Base-by-base conservation (phyloP, 2,888 invertebrate genomes). In the Mythimna vitellina region DNA sequence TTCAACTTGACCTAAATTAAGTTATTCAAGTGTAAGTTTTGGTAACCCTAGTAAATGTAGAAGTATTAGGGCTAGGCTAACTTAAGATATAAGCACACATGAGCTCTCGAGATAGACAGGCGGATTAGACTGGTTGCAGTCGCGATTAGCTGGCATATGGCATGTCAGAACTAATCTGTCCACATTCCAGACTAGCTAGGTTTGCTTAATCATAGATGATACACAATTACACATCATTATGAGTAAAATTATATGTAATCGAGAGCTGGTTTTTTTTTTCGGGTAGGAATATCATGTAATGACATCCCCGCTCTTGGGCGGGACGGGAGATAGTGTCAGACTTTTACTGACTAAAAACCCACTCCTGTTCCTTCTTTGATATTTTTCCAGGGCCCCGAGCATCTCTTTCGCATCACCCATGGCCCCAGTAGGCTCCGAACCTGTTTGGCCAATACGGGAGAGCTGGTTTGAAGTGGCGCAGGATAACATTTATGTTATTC, bases 51-150 rank as follows among this genome's bases (percentile, higher is more conserved):
- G 20, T 20, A n/a, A 61, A 51, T 35, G 25, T 65, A 58, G 29
- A 25, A 64, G 66, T 75, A 67, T 60, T 54, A 70, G 32, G 42
- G 42, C 51, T 65, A 61, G 42, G 70, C 65, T 51, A 68, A 29
- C 63, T 53, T 75, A 75, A 71, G 78, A 78, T 72, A 49, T 75
- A 70, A 72, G 67, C 76, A 72, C 61, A 76, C 67, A 60, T 46
- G 62, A 68, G 64, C 72, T 70, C 58, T 64, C 8, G 25, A 51
- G 65, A 49, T 46, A 51, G 68, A 9, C 60, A 70, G 64, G 51
- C 66, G 58, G 72, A 82, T 82, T 66, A 74, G 10, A 42, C 58
- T 51, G 60, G 70, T 68, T 73, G 51, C 65, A 80, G 35, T 14
- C 17, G 57, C 20, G 63, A 65, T 78, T 20, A 72, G 29, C 53